Percentiles rank a stretch among this genome's conserved stretches.
Evolutionary conservation across 1,140 invertebrate species (phyloP).

Genomic region (Drosophila kohkoa): DNA sequence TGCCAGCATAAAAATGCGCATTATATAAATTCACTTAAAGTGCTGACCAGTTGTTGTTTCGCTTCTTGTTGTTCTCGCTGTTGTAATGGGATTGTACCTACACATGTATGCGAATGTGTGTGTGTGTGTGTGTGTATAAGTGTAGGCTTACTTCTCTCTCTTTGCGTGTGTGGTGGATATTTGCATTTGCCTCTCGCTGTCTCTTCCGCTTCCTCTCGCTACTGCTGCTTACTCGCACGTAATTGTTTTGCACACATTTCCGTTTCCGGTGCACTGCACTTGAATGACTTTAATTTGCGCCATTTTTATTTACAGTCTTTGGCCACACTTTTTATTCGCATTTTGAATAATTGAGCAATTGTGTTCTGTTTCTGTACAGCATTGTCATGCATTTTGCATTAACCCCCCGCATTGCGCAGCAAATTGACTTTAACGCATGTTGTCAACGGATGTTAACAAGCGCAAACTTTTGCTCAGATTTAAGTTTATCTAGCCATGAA

Average conservation of each 20-base stretch:
- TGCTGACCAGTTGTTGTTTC: slow-evolving; percentile 46
- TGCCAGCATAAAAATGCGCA: slow-evolving; percentile 72
- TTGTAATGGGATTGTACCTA: slow-evolving; percentile 37
- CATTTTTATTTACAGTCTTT: slow-evolving; percentile 69
- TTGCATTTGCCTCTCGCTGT: background rate
- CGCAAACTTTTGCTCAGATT: background rate
- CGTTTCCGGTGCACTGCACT: slow-evolving; percentile 77
- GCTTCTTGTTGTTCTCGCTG: slow-evolving; percentile 17
- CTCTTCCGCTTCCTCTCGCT: background rate
- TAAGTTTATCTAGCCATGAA: background rate
- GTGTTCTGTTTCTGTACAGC: slow-evolving; percentile 25
- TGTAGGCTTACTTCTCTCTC: slow-evolving; percentile 35
- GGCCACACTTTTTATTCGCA: slow-evolving; percentile 6
- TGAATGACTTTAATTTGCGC: slow-evolving; percentile 74
- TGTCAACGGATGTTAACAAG: background rate
- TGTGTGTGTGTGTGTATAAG: slow-evolving; percentile 19
- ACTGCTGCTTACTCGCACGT: slow-evolving; percentile 39
- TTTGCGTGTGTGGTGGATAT: background rate
- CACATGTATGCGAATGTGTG: slow-evolving; percentile 3
- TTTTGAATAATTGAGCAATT: slow-evolving; percentile 69
- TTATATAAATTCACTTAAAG: slow-evolving; percentile 74
- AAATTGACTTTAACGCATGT: slow-evolving; percentile 16
- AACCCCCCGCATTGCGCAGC: background rate
- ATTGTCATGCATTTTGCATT: slow-evolving; percentile 26
- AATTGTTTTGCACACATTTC: slow-evolving; percentile 79